These are phyloP conservation scores for Plecotus auritus DNA, from an alignment of 2,113 vertebrate genomes.

Conservation along the genomic window DNA sequence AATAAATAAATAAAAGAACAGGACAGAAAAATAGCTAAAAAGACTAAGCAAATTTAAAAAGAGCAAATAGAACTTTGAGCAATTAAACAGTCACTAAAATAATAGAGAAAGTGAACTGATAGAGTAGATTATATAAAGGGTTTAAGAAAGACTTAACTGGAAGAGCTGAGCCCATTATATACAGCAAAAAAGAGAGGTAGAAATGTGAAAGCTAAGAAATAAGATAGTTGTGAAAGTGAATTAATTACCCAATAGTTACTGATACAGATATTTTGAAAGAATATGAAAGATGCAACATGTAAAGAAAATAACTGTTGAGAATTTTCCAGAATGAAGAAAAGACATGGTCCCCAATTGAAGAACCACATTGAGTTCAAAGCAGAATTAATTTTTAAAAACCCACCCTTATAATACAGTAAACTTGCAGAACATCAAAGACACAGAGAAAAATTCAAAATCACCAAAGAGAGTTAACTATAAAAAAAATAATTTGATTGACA, in stretches of 20 bases:
- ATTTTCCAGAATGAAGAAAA: conserved; percentile 12
- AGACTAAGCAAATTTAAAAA: background rate
- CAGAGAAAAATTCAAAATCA: background rate
- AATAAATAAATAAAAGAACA: background rate
- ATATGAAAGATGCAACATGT: background rate
- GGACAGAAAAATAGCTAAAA: background rate
- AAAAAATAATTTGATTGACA: background rate
- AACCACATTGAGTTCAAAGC: background rate
- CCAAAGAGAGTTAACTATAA: background rate
- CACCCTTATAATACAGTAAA: background rate
- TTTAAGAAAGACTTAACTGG: background rate
- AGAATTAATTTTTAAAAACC: background rate
- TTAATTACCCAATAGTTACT: background rate
- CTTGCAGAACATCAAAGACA: background rate
- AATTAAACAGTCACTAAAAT: background rate
- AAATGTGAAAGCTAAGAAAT: background rate
- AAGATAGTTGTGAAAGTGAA: background rate
- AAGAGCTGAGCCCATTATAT: background rate
- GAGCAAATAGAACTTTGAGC: background rate
- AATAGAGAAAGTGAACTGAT: background rate
- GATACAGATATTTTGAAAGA: background rate
- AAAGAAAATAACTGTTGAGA: background rate
- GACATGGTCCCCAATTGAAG: background rate
- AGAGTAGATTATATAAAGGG: background rate
- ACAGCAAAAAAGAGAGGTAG: background rate